phyloP scores from a whole-genome alignment of 2,888 invertebrate genomes.

The Hofmannophila pseudospretella region DNA sequence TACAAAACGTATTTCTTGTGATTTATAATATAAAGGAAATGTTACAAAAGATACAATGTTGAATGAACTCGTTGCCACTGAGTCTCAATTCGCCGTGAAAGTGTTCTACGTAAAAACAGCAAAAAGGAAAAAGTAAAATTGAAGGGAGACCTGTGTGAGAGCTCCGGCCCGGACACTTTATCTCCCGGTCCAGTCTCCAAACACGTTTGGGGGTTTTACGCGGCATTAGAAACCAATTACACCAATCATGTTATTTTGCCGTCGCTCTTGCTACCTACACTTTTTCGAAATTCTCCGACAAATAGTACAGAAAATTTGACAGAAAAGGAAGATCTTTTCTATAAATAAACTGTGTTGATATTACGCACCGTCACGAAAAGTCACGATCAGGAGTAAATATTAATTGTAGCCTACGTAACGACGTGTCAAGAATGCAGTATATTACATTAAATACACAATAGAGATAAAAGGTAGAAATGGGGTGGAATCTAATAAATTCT shows the following conservation, averaged over 20 bases:
- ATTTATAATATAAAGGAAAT: no score
- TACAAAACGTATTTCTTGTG: no score
- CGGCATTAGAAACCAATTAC: slow-evolving; percentile 79
- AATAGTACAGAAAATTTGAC: background rate
- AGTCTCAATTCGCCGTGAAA: background rate
- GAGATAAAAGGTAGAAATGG: slow-evolving; percentile 71
- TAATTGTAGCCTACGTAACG: slow-evolving; percentile 31
- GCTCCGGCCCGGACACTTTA: slow-evolving; percentile 54
- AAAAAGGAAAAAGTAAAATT: slow-evolving; percentile 9
- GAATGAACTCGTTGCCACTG: background rate
- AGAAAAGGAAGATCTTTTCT: background rate
- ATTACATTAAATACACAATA: slow-evolving; percentile 63
- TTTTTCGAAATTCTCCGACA: background rate
- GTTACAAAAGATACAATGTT: no score
- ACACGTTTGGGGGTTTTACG: slow-evolving; percentile 77
- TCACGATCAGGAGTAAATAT: background rate
- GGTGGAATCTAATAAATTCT: slow-evolving; percentile 72
- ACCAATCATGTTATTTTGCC: slow-evolving; percentile 48
- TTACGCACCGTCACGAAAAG: no score
- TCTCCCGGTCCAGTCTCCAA: slow-evolving; percentile 69
- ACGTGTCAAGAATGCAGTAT: slow-evolving; percentile 32
- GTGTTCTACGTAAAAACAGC: background rate
- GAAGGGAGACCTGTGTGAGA: slow-evolving; percentile 35
- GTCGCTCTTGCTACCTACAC: slow-evolving; percentile 6
- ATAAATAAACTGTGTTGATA: background rate